Conservation (phyloP, 2,113 vertebrate species). For the Hemiscyllium ocellatum region DNA sequence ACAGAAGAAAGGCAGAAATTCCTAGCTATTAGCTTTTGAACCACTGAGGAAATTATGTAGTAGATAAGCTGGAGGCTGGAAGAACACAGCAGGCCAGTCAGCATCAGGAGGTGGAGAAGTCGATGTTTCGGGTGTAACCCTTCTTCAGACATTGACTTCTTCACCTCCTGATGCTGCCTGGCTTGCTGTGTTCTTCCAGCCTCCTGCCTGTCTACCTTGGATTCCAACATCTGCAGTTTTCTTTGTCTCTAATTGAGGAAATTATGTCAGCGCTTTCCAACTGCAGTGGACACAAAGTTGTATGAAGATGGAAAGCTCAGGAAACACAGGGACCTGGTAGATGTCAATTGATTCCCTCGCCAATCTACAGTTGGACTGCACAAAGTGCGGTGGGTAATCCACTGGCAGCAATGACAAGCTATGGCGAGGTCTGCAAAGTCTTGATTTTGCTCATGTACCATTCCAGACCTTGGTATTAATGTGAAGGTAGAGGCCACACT, state of each 20-base stretch:
- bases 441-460: conserved; percentile 99
- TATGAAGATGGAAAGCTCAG: not conserved
- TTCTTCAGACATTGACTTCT: no score
- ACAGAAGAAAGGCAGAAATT: not conserved
- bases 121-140: no score
- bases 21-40: not conserved
- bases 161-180: no score
- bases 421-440: conserved; percentile 96
- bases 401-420: conserved; percentile 97
- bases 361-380: conserved; percentile 67
- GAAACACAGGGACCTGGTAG: not conserved
- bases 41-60: no score
- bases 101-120: no score
- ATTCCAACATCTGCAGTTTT: no score
- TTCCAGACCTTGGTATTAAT: conserved; percentile 93
- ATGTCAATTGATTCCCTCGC: conserved; percentile 86
- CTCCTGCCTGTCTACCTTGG: no score
- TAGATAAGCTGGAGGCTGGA: no score
- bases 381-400: conserved; percentile 94
- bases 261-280: no score
- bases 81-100: no score
- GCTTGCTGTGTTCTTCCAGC: no score
- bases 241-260: no score
- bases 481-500: conserved; percentile 52
- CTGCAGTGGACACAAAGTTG: not conserved